Conservation (phyloP, 30 jellyfish, hydroid and myxozoan species). For the Aurelia coerulea region DNA sequence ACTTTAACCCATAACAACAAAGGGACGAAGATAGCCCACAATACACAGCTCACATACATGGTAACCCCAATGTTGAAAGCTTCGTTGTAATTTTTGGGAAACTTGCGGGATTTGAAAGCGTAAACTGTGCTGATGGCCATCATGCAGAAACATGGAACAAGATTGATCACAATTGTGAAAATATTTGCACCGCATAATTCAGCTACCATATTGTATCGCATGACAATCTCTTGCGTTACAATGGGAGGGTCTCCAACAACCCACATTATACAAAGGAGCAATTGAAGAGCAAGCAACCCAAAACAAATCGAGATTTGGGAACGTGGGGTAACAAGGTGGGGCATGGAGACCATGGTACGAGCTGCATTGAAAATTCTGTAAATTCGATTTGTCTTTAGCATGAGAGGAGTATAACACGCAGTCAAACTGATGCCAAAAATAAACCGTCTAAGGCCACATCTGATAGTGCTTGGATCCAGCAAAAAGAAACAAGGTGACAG, state of each 20-base stretch:
- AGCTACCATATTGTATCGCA: constrained; percentile 57
- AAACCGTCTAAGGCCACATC: constrained; percentile 64
- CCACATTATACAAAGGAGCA: constrained; percentile 78
- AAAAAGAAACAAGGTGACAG: constrained; percentile 52
- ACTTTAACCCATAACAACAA: constrained; percentile 19
- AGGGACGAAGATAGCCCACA: constrained; percentile 73
- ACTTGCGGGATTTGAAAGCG: constrained; percentile 90
- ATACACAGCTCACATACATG: constrained; percentile 80
- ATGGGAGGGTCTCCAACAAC: constrained; percentile 72
- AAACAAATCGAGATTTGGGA: constrained; percentile 80
- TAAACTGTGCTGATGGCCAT: constrained; percentile 73
- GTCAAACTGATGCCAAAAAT: constrained; percentile 83
- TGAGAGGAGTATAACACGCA: constrained; percentile 82
- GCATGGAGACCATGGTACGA: constrained; percentile 37
- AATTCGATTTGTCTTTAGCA: constrained; percentile 79
- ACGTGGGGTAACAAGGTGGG: constrained; percentile 60
- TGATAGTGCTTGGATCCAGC: constrained; percentile 29
- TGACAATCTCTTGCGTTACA: constrained; percentile 52
- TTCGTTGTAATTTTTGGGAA: constrained; percentile 89
- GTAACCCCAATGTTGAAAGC: constrained; percentile 84
- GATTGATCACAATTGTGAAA: constrained; percentile 53
- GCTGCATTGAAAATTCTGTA: constrained; percentile 81
- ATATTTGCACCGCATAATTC: constrained; percentile 23
- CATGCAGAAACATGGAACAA: constrained; percentile 67
- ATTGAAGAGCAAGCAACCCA: constrained; percentile 72